phyloP scores from a whole-genome alignment of 2,888 invertebrate genomes.

The Hymenopus coronatus region DNA sequence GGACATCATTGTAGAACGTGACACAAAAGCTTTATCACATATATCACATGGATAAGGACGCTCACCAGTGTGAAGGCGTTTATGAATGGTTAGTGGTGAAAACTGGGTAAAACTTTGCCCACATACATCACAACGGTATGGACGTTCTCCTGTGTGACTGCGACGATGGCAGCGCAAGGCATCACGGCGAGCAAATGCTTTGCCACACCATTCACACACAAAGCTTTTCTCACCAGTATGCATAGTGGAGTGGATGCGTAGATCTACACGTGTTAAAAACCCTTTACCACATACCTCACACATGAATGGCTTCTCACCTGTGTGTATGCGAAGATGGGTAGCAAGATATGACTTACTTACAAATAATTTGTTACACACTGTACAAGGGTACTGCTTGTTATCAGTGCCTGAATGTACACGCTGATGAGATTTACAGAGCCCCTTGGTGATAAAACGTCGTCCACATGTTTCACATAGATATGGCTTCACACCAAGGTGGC shows the following conservation, averaged over 20 bases:
- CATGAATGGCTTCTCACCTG: conserved; percentile 58
- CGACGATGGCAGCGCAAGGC: conserved; percentile 57
- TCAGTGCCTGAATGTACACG: conserved; percentile 58
- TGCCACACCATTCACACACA: conserved; percentile 60
- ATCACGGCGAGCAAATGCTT: conserved; percentile 59
- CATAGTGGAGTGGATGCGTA: conserved; percentile 59
- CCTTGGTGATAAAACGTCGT: conserved; percentile 59
- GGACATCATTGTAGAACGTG: conserved; percentile 58
- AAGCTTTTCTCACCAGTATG: conserved; percentile 62
- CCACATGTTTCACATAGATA: conserved; percentile 58
- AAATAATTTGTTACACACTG: conserved; percentile 58
- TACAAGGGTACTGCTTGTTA: conserved; percentile 58
- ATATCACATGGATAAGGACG: conserved; percentile 59
- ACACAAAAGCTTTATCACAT: conserved; percentile 57
- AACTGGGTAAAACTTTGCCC: conserved; percentile 63
- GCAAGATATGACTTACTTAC: conserved; percentile 60
- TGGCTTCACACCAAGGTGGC: conserved; percentile 59
- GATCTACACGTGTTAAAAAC: conserved; percentile 57
- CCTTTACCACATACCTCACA: conserved; percentile 56
- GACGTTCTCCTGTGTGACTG: conserved; percentile 58
- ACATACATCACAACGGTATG: conserved; percentile 59
- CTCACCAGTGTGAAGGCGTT: conserved; percentile 60
- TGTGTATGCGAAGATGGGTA: conserved; percentile 58
- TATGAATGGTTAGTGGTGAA: conserved; percentile 63
- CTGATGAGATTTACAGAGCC: conserved; percentile 58